Evolutionary conservation across 2,888 invertebrate genomes (phyloP).

Genomic region (Stenolophus ochropezus): DNA sequence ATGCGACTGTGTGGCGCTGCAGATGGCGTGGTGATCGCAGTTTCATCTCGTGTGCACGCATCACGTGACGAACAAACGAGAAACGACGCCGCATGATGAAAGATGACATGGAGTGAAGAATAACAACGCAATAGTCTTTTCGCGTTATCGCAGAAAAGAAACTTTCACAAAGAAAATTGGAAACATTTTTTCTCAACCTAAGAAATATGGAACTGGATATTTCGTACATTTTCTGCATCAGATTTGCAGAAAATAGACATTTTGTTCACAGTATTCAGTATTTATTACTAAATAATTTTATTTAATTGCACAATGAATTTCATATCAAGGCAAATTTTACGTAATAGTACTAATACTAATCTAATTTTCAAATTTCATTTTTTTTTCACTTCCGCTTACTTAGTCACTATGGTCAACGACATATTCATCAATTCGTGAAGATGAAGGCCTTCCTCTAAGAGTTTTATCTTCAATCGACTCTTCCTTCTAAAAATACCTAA

Average conservation of each 20-base stretch:
- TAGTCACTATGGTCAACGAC: too few relatives aligned
- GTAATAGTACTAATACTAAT: too few relatives aligned
- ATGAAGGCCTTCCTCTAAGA: too few relatives aligned
- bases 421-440: too few relatives aligned
- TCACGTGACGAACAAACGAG: conserved; percentile 44
- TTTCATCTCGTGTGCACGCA: conserved; percentile 49
- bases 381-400: too few relatives aligned
- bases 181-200: not conserved
- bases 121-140: conserved; percentile 16
- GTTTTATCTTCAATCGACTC: too few relatives aligned
- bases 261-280: not conserved
- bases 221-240: not conserved
- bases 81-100: conserved; percentile 42
- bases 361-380: too few relatives aligned
- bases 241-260: not conserved
- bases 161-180: not conserved
- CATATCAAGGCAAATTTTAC: too few relatives aligned
- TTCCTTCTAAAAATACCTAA: too few relatives aligned
- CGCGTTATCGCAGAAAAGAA: not conserved
- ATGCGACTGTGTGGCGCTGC: conserved; percentile 10
- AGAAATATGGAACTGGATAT: not conserved
- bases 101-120: conserved; percentile 40
- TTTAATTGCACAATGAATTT: too few relatives aligned
- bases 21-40: not conserved
- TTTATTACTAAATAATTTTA: not conserved